These are phyloP conservation scores for Diabrotica virgifera DNA, from an alignment of 1,140 invertebrate genomes.

Conservation along the genomic window DNA sequence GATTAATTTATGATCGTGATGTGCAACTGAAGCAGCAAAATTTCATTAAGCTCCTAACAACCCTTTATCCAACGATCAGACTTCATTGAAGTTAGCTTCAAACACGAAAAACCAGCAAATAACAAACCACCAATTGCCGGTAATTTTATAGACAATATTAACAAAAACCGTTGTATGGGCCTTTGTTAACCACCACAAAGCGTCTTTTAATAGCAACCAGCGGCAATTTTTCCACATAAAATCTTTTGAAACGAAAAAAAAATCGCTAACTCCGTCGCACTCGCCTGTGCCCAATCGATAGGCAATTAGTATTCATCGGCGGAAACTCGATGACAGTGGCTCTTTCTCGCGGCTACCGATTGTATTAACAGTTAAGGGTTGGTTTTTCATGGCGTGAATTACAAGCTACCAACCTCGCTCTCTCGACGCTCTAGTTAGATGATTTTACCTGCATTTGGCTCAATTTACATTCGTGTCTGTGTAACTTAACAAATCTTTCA, in stretches of 20 bases:
- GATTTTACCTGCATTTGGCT: no score
- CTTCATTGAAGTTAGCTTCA: neutral
- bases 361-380: neutral
- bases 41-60: neutral
- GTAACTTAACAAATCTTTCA: no score
- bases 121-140: neutral
- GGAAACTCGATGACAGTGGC: neutral
- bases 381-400: neutral
- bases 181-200: neutral
- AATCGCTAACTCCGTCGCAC: neutral
- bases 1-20: no score
- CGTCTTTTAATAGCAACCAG: neutral
- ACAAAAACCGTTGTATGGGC: neutral
- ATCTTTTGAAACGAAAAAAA: neutral
- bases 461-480: no score
- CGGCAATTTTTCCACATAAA: neutral
- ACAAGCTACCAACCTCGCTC: neutral
- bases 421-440: no score
- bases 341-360: conserved; percentile 1
- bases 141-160: neutral
- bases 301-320: conserved; percentile 2
- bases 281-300: neutral
- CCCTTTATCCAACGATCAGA: neutral
- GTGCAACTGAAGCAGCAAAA: no score
- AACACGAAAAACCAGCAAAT: neutral